Conservation (phyloP, 2,888 invertebrate genomes). For the Drepanosiphum platanoidis region DNA sequence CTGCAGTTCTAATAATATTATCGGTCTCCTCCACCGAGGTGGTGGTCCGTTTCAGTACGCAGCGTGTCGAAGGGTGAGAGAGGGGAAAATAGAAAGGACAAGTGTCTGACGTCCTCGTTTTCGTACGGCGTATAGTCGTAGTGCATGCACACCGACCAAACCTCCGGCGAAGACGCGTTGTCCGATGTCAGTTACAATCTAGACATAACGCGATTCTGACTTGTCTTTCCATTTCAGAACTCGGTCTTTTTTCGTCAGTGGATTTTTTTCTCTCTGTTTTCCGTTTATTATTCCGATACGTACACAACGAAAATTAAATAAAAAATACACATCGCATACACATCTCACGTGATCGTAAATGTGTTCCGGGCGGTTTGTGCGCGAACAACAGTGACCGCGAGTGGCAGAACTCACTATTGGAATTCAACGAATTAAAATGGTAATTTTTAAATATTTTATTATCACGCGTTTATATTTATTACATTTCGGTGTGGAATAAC, state of each 20-base stretch:
- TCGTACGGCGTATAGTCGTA: not conserved
- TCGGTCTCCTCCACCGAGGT: not conserved
- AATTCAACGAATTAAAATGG: slow-evolving; percentile 50
- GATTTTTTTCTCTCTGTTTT: not conserved
- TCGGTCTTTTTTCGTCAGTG: not conserved
- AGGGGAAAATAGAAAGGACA: slow-evolving; percentile 59
- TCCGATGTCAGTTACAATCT: slow-evolving; percentile 46
- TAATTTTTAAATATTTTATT: slow-evolving; percentile 1
- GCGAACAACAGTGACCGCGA: slow-evolving; percentile 46
- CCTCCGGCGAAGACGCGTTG: slow-evolving; percentile 31
- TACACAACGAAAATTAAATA: not conserved
- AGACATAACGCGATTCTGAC: slow-evolving; percentile 53
- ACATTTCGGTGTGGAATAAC: not conserved
- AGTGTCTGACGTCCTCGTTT: slow-evolving; percentile 61
- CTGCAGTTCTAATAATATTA: not conserved
- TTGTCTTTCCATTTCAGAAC: not conserved
- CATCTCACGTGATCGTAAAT: slow-evolving; percentile 37
- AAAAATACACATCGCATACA: slow-evolving; percentile 3
- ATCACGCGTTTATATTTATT: not conserved
- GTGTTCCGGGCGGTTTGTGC: slow-evolving; percentile 55
- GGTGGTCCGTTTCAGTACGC: not conserved
- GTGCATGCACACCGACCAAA: slow-evolving; percentile 16
- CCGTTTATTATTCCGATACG: not conserved
- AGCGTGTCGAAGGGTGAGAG: slow-evolving; percentile 1
- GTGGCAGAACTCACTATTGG: slow-evolving; percentile 19